Conservation (phyloP, 2,888 invertebrate species). For the Drosophila nigritarsus region DNA sequence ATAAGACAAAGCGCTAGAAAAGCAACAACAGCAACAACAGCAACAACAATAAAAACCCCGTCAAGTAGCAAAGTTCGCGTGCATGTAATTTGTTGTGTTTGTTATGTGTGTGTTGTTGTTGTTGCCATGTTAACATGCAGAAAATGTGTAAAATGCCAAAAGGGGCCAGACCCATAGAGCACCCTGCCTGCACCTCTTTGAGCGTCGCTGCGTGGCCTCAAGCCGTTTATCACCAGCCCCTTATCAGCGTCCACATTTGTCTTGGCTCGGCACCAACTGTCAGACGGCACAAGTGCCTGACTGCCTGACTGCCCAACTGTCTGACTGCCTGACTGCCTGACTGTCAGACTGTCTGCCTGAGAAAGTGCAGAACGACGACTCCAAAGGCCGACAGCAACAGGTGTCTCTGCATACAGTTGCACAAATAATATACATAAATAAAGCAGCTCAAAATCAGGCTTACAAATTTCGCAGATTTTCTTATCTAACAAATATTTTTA, state of each 20-base stretch:
- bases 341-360: neutral
- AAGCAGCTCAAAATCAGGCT: neutral
- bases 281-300: neutral
- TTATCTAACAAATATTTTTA: no score
- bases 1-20: conserved; percentile 55
- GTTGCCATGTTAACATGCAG: conserved; percentile 57
- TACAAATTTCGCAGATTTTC: neutral
- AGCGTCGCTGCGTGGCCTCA: conserved; percentile 5
- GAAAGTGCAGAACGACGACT: conserved; percentile 30
- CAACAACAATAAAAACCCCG: conserved; percentile 12
- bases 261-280: conserved; percentile 37
- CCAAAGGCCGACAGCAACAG: conserved; percentile 36
- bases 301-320: conserved; percentile 3
- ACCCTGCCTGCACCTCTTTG: neutral
- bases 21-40: conserved; percentile 5
- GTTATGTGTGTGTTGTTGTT: conserved; percentile 6
- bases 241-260: conserved; percentile 58
- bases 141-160: conserved; percentile 52
- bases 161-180: conserved; percentile 27
- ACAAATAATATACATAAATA: neutral
- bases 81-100: conserved; percentile 47
- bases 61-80: conserved; percentile 58
- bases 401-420: conserved; percentile 21
- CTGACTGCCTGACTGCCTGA: neutral
- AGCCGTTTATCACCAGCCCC: conserved; percentile 48